Conservation (phyloP, 2,797 vertebrate genomes). For the Acipenser oxyrinchus region DNA sequence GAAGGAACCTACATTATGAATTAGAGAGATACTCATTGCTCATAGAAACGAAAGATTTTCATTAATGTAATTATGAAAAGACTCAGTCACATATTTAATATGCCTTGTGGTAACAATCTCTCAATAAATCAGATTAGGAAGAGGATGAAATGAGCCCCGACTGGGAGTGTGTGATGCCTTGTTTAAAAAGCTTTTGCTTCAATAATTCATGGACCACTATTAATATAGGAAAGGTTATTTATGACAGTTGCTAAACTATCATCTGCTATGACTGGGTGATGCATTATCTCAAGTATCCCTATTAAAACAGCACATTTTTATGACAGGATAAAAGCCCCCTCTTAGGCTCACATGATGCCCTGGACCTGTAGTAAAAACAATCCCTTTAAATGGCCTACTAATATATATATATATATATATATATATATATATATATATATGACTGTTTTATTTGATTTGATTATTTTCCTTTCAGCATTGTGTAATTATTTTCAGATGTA, state of each 20-base stretch:
- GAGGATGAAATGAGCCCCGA: neutral
- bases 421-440: no score
- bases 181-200: conserved; percentile 5
- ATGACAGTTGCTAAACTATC: conserved; percentile 5
- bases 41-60: neutral
- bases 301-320: conserved; percentile 2
- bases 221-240: conserved; percentile 3
- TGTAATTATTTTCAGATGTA: no score
- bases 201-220: neutral
- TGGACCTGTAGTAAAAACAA: neutral
- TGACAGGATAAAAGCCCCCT: conserved; percentile 4
- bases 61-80: conserved; percentile 8
- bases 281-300: neutral
- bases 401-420: no score
- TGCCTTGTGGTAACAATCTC: neutral
- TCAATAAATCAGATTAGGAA: neutral
- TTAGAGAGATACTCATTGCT: neutral
- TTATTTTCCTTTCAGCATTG: no score
- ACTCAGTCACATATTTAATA: neutral
- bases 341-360: neutral
- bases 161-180: neutral
- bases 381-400: no score
- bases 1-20: neutral
- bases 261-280: neutral
- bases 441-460: no score